Evolutionary conservation across 1,140 invertebrate species (phyloP), one percentile per base, ranked within the genome.

Genomic region (Euglossa dilemma): DNA sequence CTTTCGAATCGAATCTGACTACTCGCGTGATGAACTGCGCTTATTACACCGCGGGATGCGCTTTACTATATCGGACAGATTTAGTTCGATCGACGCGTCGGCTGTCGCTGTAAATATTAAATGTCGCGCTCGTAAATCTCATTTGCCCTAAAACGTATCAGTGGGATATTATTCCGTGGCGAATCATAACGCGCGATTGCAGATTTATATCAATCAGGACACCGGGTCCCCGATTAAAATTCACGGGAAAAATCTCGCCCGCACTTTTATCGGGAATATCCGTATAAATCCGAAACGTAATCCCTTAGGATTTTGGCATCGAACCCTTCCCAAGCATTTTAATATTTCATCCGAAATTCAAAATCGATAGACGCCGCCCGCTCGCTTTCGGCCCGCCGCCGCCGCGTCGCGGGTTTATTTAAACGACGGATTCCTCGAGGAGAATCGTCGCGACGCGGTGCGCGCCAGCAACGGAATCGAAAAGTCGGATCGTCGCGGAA

Each of bases 21-120:
- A n/a, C 18, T 20, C 43, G 52, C 36, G 36, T 71, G 77, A 80
- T 61, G 67, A 80, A 80, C 63, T 43, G 47, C 28, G 69, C 69
- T 80, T 72, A 80, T 80, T 80, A 80, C 16, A 52, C 12, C 28
- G 54, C 0, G n/a, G 36, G 43, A 45, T 43, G 69, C 18, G 56
- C 56, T 50, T 47, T n/a, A 28, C 66, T 47, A 16, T 57, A 47
- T 36, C 52, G 52, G n/a, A 3, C 18, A 14, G 52, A 78, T 78
- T 78, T 78, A 54, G 23, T 47, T 25, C 50, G 67, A 80, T 61
- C 54, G 36, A 25, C 76, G 63, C 18, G 57, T 45, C 28, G n/a
- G 20, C 71, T 43, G 71, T 45, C 72, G 36, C 43, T 56, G 69
- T 80, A 80, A 80, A 80, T 80, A 80, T 80, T 73, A 63, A 61